These are phyloP conservation scores for Lamprologus ornatipinnis DNA, from an alignment of 2,113 vertebrate species.

Conservation along the genomic window DNA sequence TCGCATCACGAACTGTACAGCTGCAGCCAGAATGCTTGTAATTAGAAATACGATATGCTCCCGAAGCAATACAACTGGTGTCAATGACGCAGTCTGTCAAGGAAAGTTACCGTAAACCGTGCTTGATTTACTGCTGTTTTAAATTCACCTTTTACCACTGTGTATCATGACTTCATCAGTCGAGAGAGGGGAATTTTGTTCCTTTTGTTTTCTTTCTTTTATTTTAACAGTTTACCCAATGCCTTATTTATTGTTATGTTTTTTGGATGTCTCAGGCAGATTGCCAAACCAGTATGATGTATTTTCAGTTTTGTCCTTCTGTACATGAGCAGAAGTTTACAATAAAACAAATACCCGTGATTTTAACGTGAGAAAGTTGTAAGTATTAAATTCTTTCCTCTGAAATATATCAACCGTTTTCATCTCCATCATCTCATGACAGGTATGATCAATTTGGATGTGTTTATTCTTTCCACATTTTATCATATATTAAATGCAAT, in stretches of 20 bases:
- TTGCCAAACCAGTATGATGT: slow-evolving; percentile 10
- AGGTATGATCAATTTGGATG: background rate
- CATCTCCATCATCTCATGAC: background rate
- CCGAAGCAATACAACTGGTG: slow-evolving; percentile 30
- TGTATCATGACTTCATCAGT: slow-evolving; percentile 1
- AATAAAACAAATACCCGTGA: slow-evolving; percentile 17
- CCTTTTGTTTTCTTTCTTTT: background rate
- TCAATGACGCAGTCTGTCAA: background rate
- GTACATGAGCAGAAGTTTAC: slow-evolving; percentile 32
- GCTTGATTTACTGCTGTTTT: slow-evolving; percentile 22
- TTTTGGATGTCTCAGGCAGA: background rate
- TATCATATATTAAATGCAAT: background rate
- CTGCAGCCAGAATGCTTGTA: slow-evolving; percentile 2
- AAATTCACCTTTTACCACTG: slow-evolving; percentile 1
- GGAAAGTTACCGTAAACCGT: slow-evolving; percentile 3
- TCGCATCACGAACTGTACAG: background rate
- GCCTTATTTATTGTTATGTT: slow-evolving; percentile 62
- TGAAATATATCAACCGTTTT: background rate
- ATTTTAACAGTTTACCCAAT: slow-evolving; percentile 44
- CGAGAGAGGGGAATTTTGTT: background rate
- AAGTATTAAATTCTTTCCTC: slow-evolving; percentile 42
- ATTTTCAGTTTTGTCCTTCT: slow-evolving; percentile 10
- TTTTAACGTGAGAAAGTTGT: slow-evolving; percentile 6
- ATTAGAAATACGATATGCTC: slow-evolving; percentile 14
- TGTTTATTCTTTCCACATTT: background rate